phyloP scores from a whole-genome alignment of 1,140 invertebrate species.

The Pentalonia nigronervosa region DNA sequence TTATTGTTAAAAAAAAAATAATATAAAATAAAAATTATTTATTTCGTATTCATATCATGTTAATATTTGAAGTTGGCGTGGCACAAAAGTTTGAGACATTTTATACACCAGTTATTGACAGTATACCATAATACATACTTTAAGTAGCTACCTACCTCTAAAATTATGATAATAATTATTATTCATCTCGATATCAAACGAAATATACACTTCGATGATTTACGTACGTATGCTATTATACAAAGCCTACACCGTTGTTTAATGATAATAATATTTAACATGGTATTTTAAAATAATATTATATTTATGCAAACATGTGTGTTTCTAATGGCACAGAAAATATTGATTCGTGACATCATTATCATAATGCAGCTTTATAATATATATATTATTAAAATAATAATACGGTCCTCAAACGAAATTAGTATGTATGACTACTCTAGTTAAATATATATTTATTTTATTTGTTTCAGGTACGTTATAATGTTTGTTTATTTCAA shows the following conservation, averaged over 20 bases:
- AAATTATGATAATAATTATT: neutral
- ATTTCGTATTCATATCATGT: neutral
- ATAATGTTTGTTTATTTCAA: neutral
- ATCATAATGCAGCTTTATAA: neutral
- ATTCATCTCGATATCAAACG: too few relatives aligned
- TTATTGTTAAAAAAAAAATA: neutral
- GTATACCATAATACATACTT: neutral
- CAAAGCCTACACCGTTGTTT: neutral
- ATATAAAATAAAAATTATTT: neutral
- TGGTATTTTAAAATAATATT: neutral
- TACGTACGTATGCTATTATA: neutral
- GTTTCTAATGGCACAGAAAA: neutral
- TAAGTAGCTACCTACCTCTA: neutral
- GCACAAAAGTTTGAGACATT: neutral
- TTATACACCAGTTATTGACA: neutral
- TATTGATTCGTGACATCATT: neutral
- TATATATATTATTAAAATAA: neutral
- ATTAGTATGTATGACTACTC: neutral
- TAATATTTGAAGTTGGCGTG: neutral
- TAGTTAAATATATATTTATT: neutral
- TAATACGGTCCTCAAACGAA: neutral
- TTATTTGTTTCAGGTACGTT: constrained; percentile 39
- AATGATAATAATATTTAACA: neutral
- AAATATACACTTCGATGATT: too few relatives aligned
- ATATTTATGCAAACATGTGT: neutral